Conservation (phyloP, 2,888 invertebrate species). For the Pseudanteris insignis region DNA sequence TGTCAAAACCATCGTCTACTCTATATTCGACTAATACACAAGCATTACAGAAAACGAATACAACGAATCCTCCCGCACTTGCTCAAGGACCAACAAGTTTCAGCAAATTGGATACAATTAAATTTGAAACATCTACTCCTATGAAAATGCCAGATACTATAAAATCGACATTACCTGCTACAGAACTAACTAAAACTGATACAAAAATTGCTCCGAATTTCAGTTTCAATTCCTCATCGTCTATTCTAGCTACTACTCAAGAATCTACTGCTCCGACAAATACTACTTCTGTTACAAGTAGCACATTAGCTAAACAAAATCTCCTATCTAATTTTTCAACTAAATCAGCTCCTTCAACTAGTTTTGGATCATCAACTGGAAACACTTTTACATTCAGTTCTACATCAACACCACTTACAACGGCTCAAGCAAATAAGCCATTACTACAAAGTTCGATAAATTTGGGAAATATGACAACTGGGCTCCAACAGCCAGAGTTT, state of each 20-base stretch:
- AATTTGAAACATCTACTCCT: slow-evolving; percentile 15
- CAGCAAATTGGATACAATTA: slow-evolving; percentile 31
- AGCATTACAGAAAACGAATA: slow-evolving; percentile 7
- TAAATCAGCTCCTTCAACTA: slow-evolving; percentile 1
- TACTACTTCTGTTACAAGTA: background rate
- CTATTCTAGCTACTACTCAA: background rate
- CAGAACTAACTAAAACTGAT: slow-evolving; percentile 8
- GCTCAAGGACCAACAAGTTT: slow-evolving; percentile 22
- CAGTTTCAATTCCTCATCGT: slow-evolving; percentile 5
- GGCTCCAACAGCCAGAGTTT: slow-evolving; percentile 43
- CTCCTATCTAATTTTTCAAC: background rate
- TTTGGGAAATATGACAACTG: slow-evolving; percentile 44
- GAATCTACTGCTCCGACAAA: slow-evolving; percentile 3
- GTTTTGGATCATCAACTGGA: slow-evolving; percentile 4
- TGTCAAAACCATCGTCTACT: slow-evolving; percentile 3
- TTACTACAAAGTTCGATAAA: slow-evolving; percentile 42
- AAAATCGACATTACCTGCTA: slow-evolving; percentile 5
- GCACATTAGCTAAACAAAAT: slow-evolving; percentile 4
- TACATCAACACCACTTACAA: background rate
- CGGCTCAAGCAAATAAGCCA: slow-evolving; percentile 26
- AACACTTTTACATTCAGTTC: slow-evolving; percentile 11
- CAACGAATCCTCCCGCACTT: slow-evolving; percentile 3
- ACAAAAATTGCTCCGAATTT: slow-evolving; percentile 15
- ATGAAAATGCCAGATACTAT: slow-evolving; percentile 6
- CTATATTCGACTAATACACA: slow-evolving; percentile 31